Base-by-base conservation (phyloP, 1,140 invertebrate genomes). In the Subanguina moxae region DNA sequence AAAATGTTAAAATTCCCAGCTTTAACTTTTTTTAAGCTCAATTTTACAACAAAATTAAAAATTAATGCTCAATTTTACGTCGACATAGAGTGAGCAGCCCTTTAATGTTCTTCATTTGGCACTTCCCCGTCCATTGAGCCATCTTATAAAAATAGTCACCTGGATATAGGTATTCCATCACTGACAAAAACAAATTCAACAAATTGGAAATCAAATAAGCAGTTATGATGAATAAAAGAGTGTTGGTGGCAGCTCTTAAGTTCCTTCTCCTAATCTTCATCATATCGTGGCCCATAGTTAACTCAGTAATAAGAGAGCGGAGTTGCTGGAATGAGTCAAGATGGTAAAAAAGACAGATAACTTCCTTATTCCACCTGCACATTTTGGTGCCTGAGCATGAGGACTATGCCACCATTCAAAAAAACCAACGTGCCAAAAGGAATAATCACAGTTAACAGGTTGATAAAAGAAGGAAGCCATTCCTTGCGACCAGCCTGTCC, bases 341-440 rank as follows among this genome's bases (percentile, higher is more conserved):
- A 5, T 38, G 32, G 32, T 38, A 11, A 11, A 38, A 38, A 38
- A 38, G 11, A 11, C 32, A 11, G 11, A 7, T 52, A 52, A 52
- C 3, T 13, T 28, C n/a, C 1, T n/a, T 13, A 28, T 1, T 0
- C 23, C 27, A 77, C 73, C 70, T 78, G 77, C 21, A 81, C 76
- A 68, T 81, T 82, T 71, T 81, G 79, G 57, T 73, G 65, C 45
- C 74, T 58, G 9, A 81, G 63, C 78, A 80, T 81, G 11, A 75
- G 61, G 25, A 81, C 80, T 59, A 82, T 81, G 45, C 78, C 77
- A 17, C 77, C 80, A 68, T 81, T 81, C 1, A 81, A 68, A 57
- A 80, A 82, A n/a, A 81, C 74, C 1, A 81, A 46, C 19, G 80
- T 80, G 42, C 74, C 63, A 62, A 81, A 80, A 13, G 79, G 79